Evolutionary conservation across 2,888 invertebrate genomes (phyloP).

Genomic region (Agriotes lineatus): DNA sequence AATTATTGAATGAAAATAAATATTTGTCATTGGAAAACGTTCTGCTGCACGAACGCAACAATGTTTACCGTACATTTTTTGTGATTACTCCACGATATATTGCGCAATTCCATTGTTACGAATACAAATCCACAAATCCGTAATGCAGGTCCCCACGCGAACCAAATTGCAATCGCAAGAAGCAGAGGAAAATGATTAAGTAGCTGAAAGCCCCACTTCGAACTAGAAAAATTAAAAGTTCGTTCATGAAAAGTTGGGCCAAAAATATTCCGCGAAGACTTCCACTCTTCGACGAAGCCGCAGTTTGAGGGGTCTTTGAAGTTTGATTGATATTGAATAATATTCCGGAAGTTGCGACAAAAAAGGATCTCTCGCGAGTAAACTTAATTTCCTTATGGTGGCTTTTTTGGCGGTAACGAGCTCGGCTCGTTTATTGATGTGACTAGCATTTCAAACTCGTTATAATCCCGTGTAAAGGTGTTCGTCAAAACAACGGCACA

Average conservation of each 20-base stretch:
- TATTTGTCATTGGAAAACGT: background rate
- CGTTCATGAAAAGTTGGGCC: constrained; percentile 17
- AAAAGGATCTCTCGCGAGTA: constrained; percentile 38
- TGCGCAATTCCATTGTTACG: too few relatives aligned
- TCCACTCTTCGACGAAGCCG: constrained; percentile 13
- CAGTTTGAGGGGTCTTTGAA: constrained; percentile 27
- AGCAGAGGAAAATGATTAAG: constrained; percentile 5
- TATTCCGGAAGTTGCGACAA: constrained; percentile 37
- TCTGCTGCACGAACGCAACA: background rate
- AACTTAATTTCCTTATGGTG: constrained; percentile 42
- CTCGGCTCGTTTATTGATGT: constrained; percentile 32
- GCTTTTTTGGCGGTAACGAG: constrained; percentile 36
- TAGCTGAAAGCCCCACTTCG: constrained; percentile 11
- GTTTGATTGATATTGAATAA: constrained; percentile 42
- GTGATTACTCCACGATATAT: too few relatives aligned
- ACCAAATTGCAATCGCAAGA: background rate
- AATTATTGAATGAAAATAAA: constrained; percentile 14
- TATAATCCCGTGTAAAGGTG: constrained; percentile 15
- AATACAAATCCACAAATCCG: too few relatives aligned
- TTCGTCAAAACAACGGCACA: constrained; percentile 10
- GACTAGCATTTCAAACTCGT: constrained; percentile 32
- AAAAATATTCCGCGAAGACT: constrained; percentile 14
- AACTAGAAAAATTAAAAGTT: constrained; percentile 26
- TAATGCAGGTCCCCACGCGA: too few relatives aligned
- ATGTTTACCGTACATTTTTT: background rate